A percentile compares a stretch with the other conserved stretches of the same genome.
Conservation (phyloP, 2,888 invertebrate genomes). For the Junonia oenone region DNA sequence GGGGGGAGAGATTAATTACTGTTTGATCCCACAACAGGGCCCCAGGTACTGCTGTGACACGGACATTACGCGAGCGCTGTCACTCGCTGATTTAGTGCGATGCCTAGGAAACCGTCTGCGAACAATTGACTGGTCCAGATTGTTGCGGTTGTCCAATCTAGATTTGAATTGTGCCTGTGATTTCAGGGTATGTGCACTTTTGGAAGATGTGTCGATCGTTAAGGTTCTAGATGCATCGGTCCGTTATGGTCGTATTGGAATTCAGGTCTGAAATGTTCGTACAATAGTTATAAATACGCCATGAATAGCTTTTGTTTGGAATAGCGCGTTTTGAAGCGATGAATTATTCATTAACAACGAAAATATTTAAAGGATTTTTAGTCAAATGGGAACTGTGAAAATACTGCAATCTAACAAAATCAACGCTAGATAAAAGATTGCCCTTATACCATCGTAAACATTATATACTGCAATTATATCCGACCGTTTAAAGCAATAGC, state of each 20-base stretch:
- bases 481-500: no score
- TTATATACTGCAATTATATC: no score
- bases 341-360: no score
- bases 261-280: not conserved
- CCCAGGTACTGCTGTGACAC: conserved; percentile 47
- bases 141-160: conserved; percentile 12
- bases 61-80: conserved; percentile 36
- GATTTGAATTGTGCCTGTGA: conserved; percentile 3
- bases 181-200: conserved; percentile 4
- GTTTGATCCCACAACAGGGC: conserved; percentile 57
- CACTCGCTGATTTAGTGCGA: conserved; percentile 49
- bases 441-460: no score
- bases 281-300: no score
- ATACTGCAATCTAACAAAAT: no score
- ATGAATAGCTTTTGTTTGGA: no score
- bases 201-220: not conserved
- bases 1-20: conserved; percentile 64
- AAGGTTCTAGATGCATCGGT: not conserved
- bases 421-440: no score
- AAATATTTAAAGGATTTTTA: no score
- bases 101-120: conserved; percentile 19
- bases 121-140: conserved; percentile 15
- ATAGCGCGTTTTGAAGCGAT: no score
- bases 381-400: no score
- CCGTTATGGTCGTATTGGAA: not conserved